Base-by-base conservation (phyloP, 1,140 invertebrate genomes). In the Notospermus geniculatus region DNA sequence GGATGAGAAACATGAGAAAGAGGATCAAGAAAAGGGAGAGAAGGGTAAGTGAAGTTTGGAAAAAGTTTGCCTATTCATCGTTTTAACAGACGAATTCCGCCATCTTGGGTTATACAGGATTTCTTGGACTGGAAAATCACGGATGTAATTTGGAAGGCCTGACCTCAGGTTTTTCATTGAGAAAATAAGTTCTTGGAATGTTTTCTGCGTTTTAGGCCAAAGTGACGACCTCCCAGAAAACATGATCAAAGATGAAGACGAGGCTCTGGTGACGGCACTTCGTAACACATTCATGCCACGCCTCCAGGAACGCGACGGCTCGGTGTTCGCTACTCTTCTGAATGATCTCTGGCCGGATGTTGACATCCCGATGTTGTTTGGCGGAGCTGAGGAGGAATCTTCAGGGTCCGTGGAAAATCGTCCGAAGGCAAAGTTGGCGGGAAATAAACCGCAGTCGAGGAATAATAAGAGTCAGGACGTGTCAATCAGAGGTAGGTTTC, bases 231-330 rank as follows among this genome's bases (percentile, higher is more conserved):
- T 39, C 41, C 56, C 59, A 1, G 54, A 41, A 23, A 43, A 36
- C 9, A 19, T 27, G 43, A 23, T 36, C 13, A 39, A 41, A 4
- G 60, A 70, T 43, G 78, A 80, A 61, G 75, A 77, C 36, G 65
- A 73, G 45, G 64, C 78, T 11, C 50, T 80, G 9, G 78, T 78
- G 2, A 70, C 62, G 17, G 71, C 78, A 1, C 63, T 80, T 0
- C 64, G 73, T 9, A 71, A 78, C 64, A 72, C 73, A 1, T 76
- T 80, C 68, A 54, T 80, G 30, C 76, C 78, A 0, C 64, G 75
- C 11, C 46, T 50, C n/a, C 66, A 68, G 22, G 63, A 71, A 17
- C 39, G 74, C 29, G 74, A 78, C 64, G 69, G 70, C 53, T 75
- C 72, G 60, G 65, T 78, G 4, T 78, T 80, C 64, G 64, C 71